Evolutionary conservation across 92 coral and sea anemone species (phyloP).

Genomic region (Bergia sp.): DNA sequence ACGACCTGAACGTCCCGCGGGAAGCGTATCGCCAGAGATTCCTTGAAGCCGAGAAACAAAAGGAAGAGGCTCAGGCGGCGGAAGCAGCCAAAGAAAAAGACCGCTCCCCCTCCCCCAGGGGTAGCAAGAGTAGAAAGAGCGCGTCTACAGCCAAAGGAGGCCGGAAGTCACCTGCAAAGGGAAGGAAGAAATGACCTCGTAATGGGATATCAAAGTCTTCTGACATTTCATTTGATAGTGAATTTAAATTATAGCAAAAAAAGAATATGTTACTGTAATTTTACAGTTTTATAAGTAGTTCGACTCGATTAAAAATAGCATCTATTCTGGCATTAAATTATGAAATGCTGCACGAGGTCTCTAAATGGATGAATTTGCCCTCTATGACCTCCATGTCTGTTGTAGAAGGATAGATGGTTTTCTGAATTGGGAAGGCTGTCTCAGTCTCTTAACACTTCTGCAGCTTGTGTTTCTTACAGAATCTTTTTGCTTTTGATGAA

Average conservation of each 20-base stretch:
- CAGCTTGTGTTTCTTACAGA: no score
- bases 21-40: slow-evolving; percentile 96
- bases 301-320: no score
- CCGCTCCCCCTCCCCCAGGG: slow-evolving; percentile 89
- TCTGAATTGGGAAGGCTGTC: background rate
- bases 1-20: slow-evolving; percentile 83
- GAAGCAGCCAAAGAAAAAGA: slow-evolving; percentile 78
- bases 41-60: slow-evolving; percentile 84
- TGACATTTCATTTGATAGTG: background rate
- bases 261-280: background rate
- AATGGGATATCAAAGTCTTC: background rate
- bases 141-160: slow-evolving; percentile 88
- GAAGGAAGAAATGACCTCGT: slow-evolving; percentile 75
- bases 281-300: background rate
- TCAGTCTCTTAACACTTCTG: no score
- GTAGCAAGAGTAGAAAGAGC: slow-evolving; percentile 79
- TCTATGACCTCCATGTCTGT: background rate
- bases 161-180: slow-evolving; percentile 80
- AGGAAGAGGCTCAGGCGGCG: slow-evolving; percentile 87
- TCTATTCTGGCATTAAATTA: no score
- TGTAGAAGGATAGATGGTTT: no score
- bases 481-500: no score
- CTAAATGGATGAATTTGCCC: background rate
- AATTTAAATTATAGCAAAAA: background rate
- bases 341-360: background rate